Evolutionary conservation across 2,888 invertebrate genomes (phyloP).

Genomic region (Andricus quercusramuli): DNA sequence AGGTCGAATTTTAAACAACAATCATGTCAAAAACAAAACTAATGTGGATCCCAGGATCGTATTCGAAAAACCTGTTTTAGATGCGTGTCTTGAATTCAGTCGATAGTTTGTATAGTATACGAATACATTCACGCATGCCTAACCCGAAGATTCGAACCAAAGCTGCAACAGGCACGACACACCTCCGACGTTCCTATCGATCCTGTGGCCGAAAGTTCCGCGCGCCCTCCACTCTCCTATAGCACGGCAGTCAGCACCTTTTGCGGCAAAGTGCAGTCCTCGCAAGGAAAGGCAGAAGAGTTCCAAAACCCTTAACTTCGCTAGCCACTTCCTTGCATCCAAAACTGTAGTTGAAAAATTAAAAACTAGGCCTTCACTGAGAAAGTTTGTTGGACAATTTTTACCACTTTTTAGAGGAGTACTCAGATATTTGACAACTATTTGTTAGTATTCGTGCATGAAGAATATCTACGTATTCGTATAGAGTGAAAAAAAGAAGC

Average conservation of each 20-base stretch:
- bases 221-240: slow-evolving; percentile 68
- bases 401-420: neutral
- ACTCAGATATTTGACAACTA: neutral
- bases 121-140: slow-evolving; percentile 42
- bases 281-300: slow-evolving; percentile 19
- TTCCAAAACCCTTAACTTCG: neutral
- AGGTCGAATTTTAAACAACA: neutral
- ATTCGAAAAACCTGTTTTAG: neutral
- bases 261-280: slow-evolving; percentile 30
- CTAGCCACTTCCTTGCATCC: neutral
- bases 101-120: neutral
- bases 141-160: slow-evolving; percentile 61
- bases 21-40: neutral
- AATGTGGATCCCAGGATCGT: neutral
- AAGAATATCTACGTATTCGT: neutral
- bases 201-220: slow-evolving; percentile 74
- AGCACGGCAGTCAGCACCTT: slow-evolving; percentile 13
- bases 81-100: neutral
- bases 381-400: no score
- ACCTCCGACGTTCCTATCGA: slow-evolving; percentile 77
- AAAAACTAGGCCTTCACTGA: neutral
- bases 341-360: neutral
- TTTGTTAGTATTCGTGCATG: neutral
- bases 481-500: neutral
- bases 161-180: slow-evolving; percentile 72